These are phyloP conservation scores for Calephelis virginiensis DNA, from an alignment of 1,140 invertebrate genomes.

Conservation along the genomic window DNA sequence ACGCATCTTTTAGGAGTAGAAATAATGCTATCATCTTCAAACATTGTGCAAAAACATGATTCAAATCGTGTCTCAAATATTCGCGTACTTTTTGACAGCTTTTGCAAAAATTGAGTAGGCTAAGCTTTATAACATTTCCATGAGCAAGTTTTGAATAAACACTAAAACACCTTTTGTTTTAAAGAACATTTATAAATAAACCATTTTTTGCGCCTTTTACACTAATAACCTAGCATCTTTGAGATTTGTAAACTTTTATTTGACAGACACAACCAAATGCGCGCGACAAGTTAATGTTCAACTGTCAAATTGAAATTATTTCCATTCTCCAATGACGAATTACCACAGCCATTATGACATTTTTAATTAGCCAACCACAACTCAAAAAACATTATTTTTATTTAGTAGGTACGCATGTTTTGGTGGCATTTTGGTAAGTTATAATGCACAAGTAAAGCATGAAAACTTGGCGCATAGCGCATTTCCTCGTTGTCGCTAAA, in stretches of 20 bases:
- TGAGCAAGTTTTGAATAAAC: slow-evolving; percentile 16
- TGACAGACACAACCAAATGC: slow-evolving; percentile 61
- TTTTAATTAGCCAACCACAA: neutral
- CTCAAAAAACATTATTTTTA: too few species aligned
- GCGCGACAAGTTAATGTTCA: slow-evolving; percentile 43
- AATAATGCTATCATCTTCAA: slow-evolving; percentile 73
- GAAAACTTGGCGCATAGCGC: too few species aligned
- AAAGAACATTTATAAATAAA: slow-evolving; percentile 17
- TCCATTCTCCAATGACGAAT: too few species aligned
- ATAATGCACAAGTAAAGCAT: too few species aligned
- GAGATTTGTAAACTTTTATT: slow-evolving; percentile 53
- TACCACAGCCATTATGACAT: neutral
- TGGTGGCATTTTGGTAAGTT: too few species aligned
- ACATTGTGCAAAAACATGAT: slow-evolving; percentile 75
- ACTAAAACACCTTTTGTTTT: neutral
- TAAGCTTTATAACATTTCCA: slow-evolving; percentile 22
- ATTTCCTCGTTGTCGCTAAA: too few species aligned
- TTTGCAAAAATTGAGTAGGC: slow-evolving; percentile 56
- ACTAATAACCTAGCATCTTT: slow-evolving; percentile 47
- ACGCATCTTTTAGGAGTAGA: slow-evolving; percentile 78
- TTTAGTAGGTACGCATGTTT: too few species aligned
- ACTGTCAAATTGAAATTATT: neutral
- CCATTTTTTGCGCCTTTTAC: slow-evolving; percentile 27
- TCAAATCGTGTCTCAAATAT: slow-evolving; percentile 55
- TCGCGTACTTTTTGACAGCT: slow-evolving; percentile 71